Conservation (phyloP, 2,113 vertebrate genomes). For the Coptodon rendalli region DNA sequence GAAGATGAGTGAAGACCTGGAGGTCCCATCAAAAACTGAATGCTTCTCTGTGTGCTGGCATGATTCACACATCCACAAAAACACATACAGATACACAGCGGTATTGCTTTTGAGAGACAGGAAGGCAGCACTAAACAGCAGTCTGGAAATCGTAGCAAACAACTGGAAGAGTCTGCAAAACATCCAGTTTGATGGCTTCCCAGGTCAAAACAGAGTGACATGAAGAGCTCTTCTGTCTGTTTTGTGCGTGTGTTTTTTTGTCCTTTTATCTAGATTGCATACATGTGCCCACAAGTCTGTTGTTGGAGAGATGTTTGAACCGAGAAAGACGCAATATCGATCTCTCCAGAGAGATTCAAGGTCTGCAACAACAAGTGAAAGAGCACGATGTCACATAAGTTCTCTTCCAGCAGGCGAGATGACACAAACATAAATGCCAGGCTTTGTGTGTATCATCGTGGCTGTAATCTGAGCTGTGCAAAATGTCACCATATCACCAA, state of each 20-base stretch:
- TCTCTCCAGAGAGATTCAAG: neutral
- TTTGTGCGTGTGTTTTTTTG: neutral
- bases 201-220: neutral
- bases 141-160: neutral
- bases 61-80: slow-evolving; percentile 38
- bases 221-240: neutral
- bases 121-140: neutral
- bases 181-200: neutral
- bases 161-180: neutral
- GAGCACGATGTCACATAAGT: neutral
- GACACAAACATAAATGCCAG: neutral
- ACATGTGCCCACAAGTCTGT: neutral
- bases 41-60: slow-evolving; percentile 41
- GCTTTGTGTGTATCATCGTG: neutral
- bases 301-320: neutral
- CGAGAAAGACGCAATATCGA: neutral
- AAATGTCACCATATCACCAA: slow-evolving; percentile 33
- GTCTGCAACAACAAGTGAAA: neutral
- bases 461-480: slow-evolving; percentile 16
- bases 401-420: neutral
- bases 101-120: slow-evolving; percentile 3
- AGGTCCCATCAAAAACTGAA: slow-evolving; percentile 58
- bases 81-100: slow-evolving; percentile 6
- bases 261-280: neutral
- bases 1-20: slow-evolving; percentile 66